These are phyloP conservation scores for Apodemus sylvaticus DNA, from an alignment of 2,113 vertebrate species.

Conservation along the genomic window DNA sequence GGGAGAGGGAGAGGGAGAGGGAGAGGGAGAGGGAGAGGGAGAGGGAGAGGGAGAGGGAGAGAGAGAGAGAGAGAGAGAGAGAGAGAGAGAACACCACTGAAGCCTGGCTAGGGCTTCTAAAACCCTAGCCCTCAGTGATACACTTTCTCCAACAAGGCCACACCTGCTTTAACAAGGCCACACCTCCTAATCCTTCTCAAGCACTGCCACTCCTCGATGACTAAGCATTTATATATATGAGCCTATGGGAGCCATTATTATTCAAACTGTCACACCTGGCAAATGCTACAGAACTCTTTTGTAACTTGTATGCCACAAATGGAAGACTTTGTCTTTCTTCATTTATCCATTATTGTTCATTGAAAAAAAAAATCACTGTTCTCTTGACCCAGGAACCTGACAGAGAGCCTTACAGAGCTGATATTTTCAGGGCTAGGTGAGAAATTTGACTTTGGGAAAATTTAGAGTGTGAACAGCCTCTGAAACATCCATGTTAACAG, in stretches of 20 bases:
- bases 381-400: not conserved
- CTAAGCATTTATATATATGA: not conserved
- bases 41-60: not conserved
- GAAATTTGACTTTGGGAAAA: constrained; percentile 22
- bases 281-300: not conserved
- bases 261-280: not conserved
- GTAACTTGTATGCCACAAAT: not conserved
- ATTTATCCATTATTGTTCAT: not conserved
- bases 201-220: not conserved
- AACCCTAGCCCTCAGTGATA: not conserved
- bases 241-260: not conserved
- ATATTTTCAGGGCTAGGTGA: constrained; percentile 9
- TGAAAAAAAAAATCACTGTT: not conserved
- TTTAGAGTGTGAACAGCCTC: not conserved
- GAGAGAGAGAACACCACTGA: not conserved
- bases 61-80: not conserved
- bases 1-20: too few species aligned
- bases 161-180: not conserved
- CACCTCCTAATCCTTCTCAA: not conserved
- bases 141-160: not conserved
- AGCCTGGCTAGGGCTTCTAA: not conserved
- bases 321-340: not conserved
- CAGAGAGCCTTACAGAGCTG: not conserved
- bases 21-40: too few species aligned
- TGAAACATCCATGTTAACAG: not conserved